A percentile compares a stretch with the other conserved stretches of the same genome.
Evolutionary conservation across 2,113 vertebrate genomes (phyloP).

Genomic region (Pomatostomus ruficeps): DNA sequence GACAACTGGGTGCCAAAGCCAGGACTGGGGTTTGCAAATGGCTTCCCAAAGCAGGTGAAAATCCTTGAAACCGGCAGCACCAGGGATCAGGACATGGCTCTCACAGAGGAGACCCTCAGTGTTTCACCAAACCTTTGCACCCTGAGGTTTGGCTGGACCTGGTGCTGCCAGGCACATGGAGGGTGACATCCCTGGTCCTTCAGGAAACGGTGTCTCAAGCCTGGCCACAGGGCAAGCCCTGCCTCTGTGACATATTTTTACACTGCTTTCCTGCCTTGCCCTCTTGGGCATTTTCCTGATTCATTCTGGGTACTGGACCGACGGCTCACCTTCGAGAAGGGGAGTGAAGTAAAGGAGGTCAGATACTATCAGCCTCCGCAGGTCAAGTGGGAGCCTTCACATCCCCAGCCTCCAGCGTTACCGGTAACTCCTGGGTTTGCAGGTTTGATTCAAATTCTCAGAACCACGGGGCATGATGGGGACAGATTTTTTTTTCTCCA

Average conservation of each 20-base stretch:
- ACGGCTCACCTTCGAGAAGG: background rate
- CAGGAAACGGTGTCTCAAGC: fast-evolving
- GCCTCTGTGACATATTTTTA: background rate
- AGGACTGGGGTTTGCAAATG: background rate
- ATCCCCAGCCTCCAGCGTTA: background rate
- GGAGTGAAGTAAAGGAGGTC: background rate
- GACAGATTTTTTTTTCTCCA: background rate
- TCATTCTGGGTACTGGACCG: background rate
- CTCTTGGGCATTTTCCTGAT: background rate
- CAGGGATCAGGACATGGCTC: fast-evolving
- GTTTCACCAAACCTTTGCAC: background rate
- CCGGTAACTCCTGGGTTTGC: background rate
- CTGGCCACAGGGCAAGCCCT: background rate
- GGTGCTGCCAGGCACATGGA: fast-evolving
- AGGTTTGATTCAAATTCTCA: background rate
- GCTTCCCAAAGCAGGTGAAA: background rate
- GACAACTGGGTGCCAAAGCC: background rate
- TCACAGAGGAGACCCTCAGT: background rate
- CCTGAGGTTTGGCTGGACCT: background rate
- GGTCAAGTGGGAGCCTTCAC: background rate
- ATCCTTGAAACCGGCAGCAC: fast-evolving
- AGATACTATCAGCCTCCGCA: background rate
- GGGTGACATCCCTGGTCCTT: background rate
- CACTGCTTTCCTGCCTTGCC: background rate
- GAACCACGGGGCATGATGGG: background rate